Evolutionary conservation across 2,113 vertebrate genomes (phyloP).

Genomic region (Piprites chloris): DNA sequence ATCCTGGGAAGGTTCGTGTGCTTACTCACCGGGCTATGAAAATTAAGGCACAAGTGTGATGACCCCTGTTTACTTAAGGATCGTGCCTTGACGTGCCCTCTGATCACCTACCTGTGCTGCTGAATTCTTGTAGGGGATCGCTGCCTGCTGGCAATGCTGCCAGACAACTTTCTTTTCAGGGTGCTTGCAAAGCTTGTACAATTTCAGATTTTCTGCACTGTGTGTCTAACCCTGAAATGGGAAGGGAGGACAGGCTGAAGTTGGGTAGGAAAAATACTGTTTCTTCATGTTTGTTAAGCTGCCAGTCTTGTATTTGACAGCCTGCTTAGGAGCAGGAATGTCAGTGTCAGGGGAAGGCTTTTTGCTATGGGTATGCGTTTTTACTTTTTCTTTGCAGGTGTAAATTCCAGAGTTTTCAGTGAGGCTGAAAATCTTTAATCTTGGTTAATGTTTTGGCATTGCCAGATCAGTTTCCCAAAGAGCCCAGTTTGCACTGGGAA

Average conservation of each 20-base stretch:
- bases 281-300: fast-evolving
- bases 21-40: background rate
- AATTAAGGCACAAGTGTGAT: background rate
- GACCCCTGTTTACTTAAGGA: background rate
- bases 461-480: background rate
- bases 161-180: background rate
- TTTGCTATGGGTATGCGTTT: background rate
- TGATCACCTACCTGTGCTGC: background rate
- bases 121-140: background rate
- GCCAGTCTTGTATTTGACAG: background rate
- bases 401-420: background rate
- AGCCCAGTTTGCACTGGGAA: background rate
- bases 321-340: background rate
- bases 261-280: background rate
- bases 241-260: background rate
- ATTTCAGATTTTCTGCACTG: background rate
- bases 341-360: background rate
- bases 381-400: background rate
- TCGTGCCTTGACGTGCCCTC: background rate
- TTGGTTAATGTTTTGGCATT: background rate
- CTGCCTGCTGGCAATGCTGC: background rate
- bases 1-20: background rate
- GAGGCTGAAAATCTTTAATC: background rate
- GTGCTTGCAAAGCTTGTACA: background rate
- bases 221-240: background rate